phyloP scores from a whole-genome alignment of 2,113 vertebrate species.

The Pipra filicauda region DNA sequence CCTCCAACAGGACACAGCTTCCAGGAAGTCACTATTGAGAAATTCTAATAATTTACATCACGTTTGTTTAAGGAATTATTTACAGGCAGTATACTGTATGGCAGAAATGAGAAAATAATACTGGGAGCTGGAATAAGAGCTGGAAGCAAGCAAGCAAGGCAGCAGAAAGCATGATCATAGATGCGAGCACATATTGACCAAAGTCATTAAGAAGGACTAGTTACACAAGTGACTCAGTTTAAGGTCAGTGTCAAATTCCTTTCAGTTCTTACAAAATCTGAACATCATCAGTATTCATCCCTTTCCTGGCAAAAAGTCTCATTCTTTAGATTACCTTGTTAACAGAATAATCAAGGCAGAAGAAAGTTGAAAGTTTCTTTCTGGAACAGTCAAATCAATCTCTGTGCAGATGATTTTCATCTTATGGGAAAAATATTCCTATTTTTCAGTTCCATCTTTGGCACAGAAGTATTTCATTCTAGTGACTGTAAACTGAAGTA shows the following conservation, averaged over 20 bases:
- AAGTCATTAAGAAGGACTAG: background rate
- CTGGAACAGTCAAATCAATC: background rate
- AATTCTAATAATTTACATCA: background rate
- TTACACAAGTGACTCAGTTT: background rate
- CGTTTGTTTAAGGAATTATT: background rate
- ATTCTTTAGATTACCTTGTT: constrained; percentile 26
- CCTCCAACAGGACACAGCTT: background rate
- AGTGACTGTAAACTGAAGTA: background rate
- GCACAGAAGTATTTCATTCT: background rate
- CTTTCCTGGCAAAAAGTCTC: background rate
- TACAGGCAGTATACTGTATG: background rate
- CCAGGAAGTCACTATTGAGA: background rate
- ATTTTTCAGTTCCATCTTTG: background rate
- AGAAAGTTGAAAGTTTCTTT: background rate
- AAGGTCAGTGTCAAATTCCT: constrained; percentile 13
- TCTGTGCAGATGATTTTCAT: background rate
- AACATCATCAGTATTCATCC: constrained; percentile 27
- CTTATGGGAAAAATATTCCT: background rate
- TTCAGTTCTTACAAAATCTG: background rate
- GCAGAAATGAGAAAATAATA: background rate
- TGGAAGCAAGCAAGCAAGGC: background rate
- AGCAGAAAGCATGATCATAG: background rate
- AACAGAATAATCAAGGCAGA: constrained; percentile 15
- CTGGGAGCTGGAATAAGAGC: too few relatives aligned
- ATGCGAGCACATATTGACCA: background rate